These are phyloP conservation scores for Netelia inedita DNA, from an alignment of 2,888 invertebrate genomes.

Conservation along the genomic window DNA sequence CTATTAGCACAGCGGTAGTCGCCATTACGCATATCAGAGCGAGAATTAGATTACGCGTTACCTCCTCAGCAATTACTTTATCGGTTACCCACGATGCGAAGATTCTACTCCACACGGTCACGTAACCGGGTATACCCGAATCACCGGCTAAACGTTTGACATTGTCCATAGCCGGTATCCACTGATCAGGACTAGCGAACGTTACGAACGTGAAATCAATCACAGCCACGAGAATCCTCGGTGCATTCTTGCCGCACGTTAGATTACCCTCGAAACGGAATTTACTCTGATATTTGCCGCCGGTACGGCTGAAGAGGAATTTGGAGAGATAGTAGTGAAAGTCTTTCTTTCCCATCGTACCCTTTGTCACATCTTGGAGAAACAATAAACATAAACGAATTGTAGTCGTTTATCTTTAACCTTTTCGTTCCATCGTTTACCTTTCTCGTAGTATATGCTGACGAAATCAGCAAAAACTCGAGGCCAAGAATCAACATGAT, in stretches of 20 bases:
- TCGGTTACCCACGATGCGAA: slow-evolving; percentile 93
- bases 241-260: slow-evolving; percentile 88
- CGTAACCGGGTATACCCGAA: slow-evolving; percentile 88
- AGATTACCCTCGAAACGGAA: slow-evolving; percentile 88
- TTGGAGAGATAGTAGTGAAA: slow-evolving; percentile 89
- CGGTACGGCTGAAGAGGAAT: slow-evolving; percentile 89
- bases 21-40: slow-evolving; percentile 92
- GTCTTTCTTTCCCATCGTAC: slow-evolving; percentile 86
- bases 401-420: background rate
- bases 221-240: slow-evolving; percentile 87
- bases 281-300: slow-evolving; percentile 90
- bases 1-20: slow-evolving; percentile 91
- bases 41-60: slow-evolving; percentile 91
- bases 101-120: slow-evolving; percentile 90
- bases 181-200: slow-evolving; percentile 88
- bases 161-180: slow-evolving; percentile 91
- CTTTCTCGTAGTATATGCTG: slow-evolving; percentile 86
- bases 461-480: slow-evolving; percentile 89
- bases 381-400: slow-evolving; percentile 38
- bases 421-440: slow-evolving; percentile 78
- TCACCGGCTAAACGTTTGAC: slow-evolving; percentile 87
- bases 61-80: slow-evolving; percentile 91
- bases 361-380: slow-evolving; percentile 85
- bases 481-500: slow-evolving; percentile 88
- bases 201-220: slow-evolving; percentile 88